Conservation (phyloP, 92 coral and sea anemone species). For the Actinernus sp. region DNA sequence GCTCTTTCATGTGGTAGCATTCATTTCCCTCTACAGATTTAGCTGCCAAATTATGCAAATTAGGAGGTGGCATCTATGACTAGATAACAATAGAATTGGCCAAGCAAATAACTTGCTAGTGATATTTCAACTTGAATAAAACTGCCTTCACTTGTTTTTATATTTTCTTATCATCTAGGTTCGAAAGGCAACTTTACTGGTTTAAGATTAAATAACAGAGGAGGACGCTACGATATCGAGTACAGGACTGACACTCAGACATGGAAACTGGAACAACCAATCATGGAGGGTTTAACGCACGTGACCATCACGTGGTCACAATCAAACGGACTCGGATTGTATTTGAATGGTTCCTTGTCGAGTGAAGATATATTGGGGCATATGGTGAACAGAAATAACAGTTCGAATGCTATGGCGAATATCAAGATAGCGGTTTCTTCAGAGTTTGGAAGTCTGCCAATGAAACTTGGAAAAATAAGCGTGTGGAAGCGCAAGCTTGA, state of each 20-base stretch:
- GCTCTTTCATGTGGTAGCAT: too few species aligned
- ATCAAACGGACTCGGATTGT: conserved; percentile 55
- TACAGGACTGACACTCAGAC: conserved; percentile 21
- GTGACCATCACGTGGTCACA: conserved; percentile 38
- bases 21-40: too few species aligned
- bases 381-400: neutral
- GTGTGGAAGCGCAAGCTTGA: conserved; percentile 27
- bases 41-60: too few species aligned
- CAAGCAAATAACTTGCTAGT: too few species aligned
- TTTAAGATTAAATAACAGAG: conserved; percentile 13
- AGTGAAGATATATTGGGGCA: neutral
- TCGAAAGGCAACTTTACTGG: conserved; percentile 6
- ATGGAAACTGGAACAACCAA: conserved; percentile 42
- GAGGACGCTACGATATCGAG: conserved; percentile 39
- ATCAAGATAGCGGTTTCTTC: neutral
- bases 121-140: too few species aligned
- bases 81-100: too few species aligned
- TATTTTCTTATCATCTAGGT: too few species aligned
- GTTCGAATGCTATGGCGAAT: neutral
- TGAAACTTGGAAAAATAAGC: conserved; percentile 13
- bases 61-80: too few species aligned
- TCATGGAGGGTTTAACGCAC: conserved; percentile 15
- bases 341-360: conserved; percentile 33
- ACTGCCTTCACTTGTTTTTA: too few species aligned
- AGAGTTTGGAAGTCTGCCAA: conserved; percentile 16